These are phyloP conservation scores for Callinectes sapidus DNA, from an alignment of 2,888 invertebrate genomes.

Conservation along the genomic window DNA sequence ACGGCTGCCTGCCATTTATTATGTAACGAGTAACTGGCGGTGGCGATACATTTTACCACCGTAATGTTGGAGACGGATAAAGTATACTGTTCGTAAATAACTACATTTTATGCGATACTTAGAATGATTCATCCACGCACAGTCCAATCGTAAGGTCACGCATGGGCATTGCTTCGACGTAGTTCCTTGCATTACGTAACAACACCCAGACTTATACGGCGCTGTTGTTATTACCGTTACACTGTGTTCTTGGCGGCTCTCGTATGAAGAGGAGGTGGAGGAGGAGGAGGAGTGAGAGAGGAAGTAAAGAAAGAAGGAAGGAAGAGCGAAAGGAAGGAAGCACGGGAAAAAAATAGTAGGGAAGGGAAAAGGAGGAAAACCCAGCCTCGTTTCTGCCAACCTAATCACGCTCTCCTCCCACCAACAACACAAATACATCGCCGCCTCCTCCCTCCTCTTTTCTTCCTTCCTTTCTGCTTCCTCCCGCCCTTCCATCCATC, in stretches of 20 bases:
- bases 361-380: neutral
- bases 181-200: neutral
- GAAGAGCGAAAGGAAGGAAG: neutral
- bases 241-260: neutral
- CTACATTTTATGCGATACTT: neutral
- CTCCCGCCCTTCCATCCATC: neutral
- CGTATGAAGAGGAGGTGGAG: neutral
- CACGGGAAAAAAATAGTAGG: neutral
- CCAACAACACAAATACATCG: neutral
- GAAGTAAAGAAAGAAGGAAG: neutral
- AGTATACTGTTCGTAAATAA: neutral
- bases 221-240: neutral
- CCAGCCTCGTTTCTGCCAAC: neutral
- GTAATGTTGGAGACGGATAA: conserved; percentile 5
- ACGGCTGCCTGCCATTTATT: neutral
- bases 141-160: neutral
- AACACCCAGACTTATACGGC: neutral
- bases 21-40: neutral
- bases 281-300: neutral
- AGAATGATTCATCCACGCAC: neutral
- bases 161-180: neutral
- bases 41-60: neutral
- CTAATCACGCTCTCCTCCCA: neutral
- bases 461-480: neutral
- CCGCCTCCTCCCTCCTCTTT: neutral